Base-by-base conservation (phyloP, 2,888 invertebrate species). In the Strigamia crassipes region DNA sequence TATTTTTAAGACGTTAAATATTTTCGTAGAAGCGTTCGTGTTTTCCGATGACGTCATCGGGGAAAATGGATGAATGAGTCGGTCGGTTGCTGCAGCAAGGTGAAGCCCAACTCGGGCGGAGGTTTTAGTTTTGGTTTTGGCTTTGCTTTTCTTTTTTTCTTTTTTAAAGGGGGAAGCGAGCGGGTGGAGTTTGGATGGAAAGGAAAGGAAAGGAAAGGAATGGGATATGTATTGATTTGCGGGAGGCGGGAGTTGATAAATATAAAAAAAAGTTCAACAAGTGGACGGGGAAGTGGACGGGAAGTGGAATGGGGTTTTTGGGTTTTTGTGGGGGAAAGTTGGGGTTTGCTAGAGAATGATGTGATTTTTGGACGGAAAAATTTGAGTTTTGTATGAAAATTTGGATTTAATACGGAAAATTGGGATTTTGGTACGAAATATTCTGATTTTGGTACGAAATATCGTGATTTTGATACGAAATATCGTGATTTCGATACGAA, bases 221-320 rank as follows among this genome's bases (percentile, higher is more conserved):
- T 23, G 23, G 61, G 27, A 73, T 27, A 13, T 9, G 1, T 31
- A 73, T 73, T 31, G 73, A 73, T 73, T 73, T 73, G 13, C 73
- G 27, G 27, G 18, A 61, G 23, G 13, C 73, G 27, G 27, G 18
- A 61, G 23, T 23, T 61, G 61, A 61, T 61, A 61, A 21, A 61
- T 61, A 61, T 12, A 73, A 73, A 27, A 66, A 66, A 73, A 73
- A 73, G 73, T 73, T 73, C 73, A 73, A 73, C 73, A 73, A 73
- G 73, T 73, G 73, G n/a, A n/a, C n/a, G n/a, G n/a, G n/a, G n/a
- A n/a, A n/a, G n/a, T n/a, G n/a, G n/a, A n/a, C n/a, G 38, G 38
- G 2, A 6, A 38, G 38, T 38, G 38, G 38, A 38, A 5, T 4
- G 46, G 46, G n/a, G 38, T 2, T 27, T 27, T 27, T 27, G n/a